A percentile compares a stretch with the other conserved stretches of the same genome.
Conservation (phyloP, 2,888 invertebrate genomes). For the Litoditis marina region DNA sequence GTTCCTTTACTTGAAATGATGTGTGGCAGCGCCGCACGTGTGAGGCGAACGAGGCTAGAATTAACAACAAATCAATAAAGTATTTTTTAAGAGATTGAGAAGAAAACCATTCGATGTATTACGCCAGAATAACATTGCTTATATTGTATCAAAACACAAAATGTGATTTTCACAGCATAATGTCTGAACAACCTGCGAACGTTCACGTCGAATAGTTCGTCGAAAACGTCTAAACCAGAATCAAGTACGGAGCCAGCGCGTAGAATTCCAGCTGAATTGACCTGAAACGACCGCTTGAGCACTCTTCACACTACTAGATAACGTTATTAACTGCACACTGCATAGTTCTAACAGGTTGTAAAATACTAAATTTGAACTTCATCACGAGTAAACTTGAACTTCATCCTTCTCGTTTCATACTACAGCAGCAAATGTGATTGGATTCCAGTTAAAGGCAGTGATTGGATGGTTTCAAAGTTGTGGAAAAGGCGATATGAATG, state of each 20-base stretch:
- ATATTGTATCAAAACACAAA: not conserved
- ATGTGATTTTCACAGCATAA: not conserved
- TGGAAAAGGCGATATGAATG: too few species aligned
- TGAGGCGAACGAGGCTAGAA: slow-evolving; percentile 54
- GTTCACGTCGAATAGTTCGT: slow-evolving; percentile 84
- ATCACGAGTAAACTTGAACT: too few species aligned
- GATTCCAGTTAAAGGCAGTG: too few species aligned
- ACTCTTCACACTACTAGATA: not conserved
- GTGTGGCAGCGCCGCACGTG: slow-evolving; percentile 56
- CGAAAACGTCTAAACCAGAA: slow-evolving; percentile 70
- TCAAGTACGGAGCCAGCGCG: slow-evolving; percentile 49
- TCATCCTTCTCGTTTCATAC: too few species aligned
- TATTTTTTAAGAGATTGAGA: not conserved
- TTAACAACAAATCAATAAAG: not conserved
- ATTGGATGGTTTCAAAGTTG: too few species aligned
- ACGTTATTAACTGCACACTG: not conserved
- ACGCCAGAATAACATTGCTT: not conserved
- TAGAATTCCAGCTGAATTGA: slow-evolving; percentile 58
- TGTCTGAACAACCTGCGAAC: slow-evolving; percentile 55
- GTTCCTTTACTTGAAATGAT: slow-evolving; percentile 68
- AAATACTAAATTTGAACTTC: not conserved
- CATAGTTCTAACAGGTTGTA: not conserved
- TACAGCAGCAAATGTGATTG: too few species aligned
- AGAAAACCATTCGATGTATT: not conserved
- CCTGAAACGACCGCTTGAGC: slow-evolving; percentile 34